Base-by-base conservation (phyloP, 1,140 invertebrate species). In the Drosophila neocordata region DNA sequence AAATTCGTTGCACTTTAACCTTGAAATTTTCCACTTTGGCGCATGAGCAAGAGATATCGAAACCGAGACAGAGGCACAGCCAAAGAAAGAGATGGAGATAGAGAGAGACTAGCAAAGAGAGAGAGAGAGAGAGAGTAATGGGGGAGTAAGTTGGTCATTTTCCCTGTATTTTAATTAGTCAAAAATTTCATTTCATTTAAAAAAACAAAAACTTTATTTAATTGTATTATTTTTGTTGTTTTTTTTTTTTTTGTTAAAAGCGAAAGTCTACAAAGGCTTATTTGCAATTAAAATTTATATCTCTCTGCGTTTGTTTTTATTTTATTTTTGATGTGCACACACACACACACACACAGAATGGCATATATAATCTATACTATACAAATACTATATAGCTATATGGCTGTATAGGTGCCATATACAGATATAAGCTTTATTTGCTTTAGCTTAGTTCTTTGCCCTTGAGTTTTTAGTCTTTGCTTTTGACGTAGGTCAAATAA, bases 1-100 rank as follows among this genome's bases (percentile, higher is more conserved):
- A 76, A 79, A 87, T 90, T 78, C 89, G 85, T 89, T 90, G 89
- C 89, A 90, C 89, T 90, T 90, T 90, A 90, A 90, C 89, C 89
- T 90, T 90, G 89, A 90, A 90, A 89, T 75, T 83, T 79, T 79
- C 20, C n/a, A 27, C 69, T 60, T 34, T 52, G 61, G 76, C 84
- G 84, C 83, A 87, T 88, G 79, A 71, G 83, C 82, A 73, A 62
- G 65, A 57, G 15, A 12, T 35, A 57, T 18, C 9, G 13, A 8
- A 35, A 11, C 12, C 11, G 11, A 57, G 15, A 35, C 13, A 35
- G 27, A 56, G n/a, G 11, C 35, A 59, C 20, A 22, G 5, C 7
- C 18, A n/a, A 22, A 24, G 22, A 41, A 24, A 44, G 58, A 41
- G 9, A 15, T 12, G 20, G 48, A 41, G 51, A 44, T 3, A 7